Percentiles rank a stretch among this genome's conserved stretches.
Conservation (phyloP, 2,888 invertebrate genomes). For the Shargacucullia verbasci region DNA sequence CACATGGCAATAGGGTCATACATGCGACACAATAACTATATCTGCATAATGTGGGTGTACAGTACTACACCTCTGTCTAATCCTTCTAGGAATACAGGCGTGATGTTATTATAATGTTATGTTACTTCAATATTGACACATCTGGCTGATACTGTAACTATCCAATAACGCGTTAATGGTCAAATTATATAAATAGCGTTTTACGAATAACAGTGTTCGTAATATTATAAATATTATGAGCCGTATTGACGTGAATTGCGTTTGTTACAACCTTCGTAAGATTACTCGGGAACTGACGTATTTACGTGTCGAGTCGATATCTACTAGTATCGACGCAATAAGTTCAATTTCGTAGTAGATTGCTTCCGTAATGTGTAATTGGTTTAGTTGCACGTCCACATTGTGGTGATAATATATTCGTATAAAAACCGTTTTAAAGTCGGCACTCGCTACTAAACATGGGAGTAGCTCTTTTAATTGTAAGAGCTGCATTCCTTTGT, state of each 20-base stretch:
- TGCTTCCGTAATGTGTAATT: slow-evolving; percentile 79
- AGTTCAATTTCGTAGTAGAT: slow-evolving; percentile 70
- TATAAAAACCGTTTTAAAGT: slow-evolving; percentile 57
- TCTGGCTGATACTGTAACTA: slow-evolving; percentile 22
- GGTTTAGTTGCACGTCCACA: slow-evolving; percentile 55
- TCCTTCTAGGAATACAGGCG: too few relatives aligned
- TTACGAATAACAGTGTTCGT: slow-evolving; percentile 37
- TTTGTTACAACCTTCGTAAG: slow-evolving; percentile 60
- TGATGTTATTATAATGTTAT: too few relatives aligned
- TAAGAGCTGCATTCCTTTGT: slow-evolving; percentile 40
- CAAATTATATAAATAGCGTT: slow-evolving; percentile 17
- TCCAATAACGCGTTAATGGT: slow-evolving; percentile 14
- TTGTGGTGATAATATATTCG: slow-evolving; percentile 59
- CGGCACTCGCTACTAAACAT: slow-evolving; percentile 28
- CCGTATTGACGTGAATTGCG: slow-evolving; percentile 66
- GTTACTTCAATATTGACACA: slow-evolving; percentile 48
- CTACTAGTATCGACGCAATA: slow-evolving; percentile 65
- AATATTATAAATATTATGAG: slow-evolving; percentile 53
- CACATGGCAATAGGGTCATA: too few relatives aligned
- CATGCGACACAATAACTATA: too few relatives aligned
- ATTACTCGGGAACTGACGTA: slow-evolving; percentile 69
- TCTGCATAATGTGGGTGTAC: too few relatives aligned
- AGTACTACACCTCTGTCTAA: too few relatives aligned
- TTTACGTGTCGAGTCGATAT: slow-evolving; percentile 53
- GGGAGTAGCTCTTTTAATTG: slow-evolving; percentile 48